Base-by-base conservation (phyloP, 2,113 vertebrate species). In the Microcebus lehilahytsara region DNA sequence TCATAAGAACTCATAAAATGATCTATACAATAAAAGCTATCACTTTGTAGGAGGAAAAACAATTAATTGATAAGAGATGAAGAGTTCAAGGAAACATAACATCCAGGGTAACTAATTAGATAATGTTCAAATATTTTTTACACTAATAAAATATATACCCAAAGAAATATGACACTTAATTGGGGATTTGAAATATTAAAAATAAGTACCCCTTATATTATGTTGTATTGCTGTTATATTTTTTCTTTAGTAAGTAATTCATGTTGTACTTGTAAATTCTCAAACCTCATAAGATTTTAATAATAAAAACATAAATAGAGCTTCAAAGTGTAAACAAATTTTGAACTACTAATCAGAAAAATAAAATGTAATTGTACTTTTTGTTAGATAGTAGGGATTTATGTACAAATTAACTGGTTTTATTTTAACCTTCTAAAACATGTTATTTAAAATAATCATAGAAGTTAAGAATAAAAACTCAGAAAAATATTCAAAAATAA, bases 401-500 rank as follows among this genome's bases (percentile, higher is more conserved):
- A 46, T 49, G 30, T 89, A 42, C 11, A 64, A 20, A 3, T 77
- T 77, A 91, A 53, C 5, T 72, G 2, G n/a, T 6, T 87, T 83
- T 32, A 20, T 56, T 74, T 64, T 56, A n/a, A 20, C n/a, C 3
- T 79, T 74, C 8, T 89, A 51, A 80, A 51, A 32, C 2, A 46
- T 58, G 16, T 40, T 72, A 60, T 85, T 74, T 5, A 42, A 42
- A 46, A 62, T 3, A 53, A 46, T 16, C 23, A 34, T 72, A 25
- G 32, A 87, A 60, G 20, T 34, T 64, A 89, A 53, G n/a, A 74
- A 80, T 7, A 75, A 74, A 3, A 94, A 42, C 93, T 94, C 16
- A 78, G 25, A 34, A 90, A n/a, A 51, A 53, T 53, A 25, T 37
- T 40, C 22, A 86, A 60, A 58, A 67, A 51, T 81, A 53, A 34